These are phyloP conservation scores for Elachura formosa DNA, from an alignment of 2,113 vertebrate species.

Conservation along the genomic window DNA sequence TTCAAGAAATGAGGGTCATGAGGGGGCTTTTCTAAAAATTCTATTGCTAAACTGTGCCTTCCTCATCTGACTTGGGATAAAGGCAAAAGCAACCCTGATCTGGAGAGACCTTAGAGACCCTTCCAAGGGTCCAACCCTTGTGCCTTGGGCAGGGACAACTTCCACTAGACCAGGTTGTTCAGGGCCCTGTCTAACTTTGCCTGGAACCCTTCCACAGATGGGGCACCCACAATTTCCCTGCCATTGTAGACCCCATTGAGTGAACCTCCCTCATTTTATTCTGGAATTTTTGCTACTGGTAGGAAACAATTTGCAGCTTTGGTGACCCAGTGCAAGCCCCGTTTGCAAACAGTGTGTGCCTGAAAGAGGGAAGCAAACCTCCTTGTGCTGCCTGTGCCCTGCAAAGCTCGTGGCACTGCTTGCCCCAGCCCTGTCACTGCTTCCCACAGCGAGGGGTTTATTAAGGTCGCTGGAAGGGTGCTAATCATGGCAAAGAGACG, in stretches of 20 bases:
- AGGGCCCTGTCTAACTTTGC: background rate
- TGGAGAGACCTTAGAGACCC: background rate
- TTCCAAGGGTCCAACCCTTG: background rate
- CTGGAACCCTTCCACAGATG: background rate
- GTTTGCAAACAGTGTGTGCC: rapidly evolving
- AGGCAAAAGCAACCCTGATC: background rate
- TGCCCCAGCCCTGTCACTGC: background rate
- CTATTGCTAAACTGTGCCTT: background rate
- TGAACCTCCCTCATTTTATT: background rate
- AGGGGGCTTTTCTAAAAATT: background rate
- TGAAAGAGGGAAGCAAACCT: background rate
- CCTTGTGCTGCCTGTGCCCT: background rate
- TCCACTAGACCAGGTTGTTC: background rate
- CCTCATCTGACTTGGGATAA: background rate
- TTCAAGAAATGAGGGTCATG: background rate
- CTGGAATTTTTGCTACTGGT: background rate
- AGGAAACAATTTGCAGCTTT: background rate
- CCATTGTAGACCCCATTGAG: background rate
- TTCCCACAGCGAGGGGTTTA: background rate
- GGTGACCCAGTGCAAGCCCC: background rate
- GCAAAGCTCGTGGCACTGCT: background rate
- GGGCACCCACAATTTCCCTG: background rate
- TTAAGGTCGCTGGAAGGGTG: background rate
- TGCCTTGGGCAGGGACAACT: background rate
- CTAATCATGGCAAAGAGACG: background rate